Conservation (phyloP, 2,888 invertebrate species). For the Nasonia oneida region DNA sequence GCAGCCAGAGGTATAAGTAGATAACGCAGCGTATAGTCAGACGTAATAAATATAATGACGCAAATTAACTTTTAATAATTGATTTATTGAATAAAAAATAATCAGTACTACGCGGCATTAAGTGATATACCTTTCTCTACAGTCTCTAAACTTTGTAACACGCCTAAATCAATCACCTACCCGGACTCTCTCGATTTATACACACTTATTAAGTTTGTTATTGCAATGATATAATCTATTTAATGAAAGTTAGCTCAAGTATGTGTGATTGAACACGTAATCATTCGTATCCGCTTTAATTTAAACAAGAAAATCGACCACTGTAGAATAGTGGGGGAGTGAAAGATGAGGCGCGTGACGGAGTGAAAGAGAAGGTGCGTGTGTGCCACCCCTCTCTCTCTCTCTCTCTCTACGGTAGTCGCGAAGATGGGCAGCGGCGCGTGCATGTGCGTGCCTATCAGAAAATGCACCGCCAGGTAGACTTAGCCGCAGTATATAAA, state of each 20-base stretch:
- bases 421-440: slow-evolving; percentile 64
- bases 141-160: too few species aligned
- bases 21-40: too few species aligned
- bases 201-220: too few species aligned
- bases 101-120: too few species aligned
- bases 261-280: background rate
- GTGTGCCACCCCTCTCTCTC: slow-evolving; percentile 49
- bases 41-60: too few species aligned
- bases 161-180: background rate
- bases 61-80: too few species aligned
- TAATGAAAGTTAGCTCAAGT: background rate
- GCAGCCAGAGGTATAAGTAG: too few species aligned
- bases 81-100: too few species aligned
- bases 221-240: background rate
- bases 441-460: slow-evolving; percentile 60
- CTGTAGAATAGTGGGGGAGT: slow-evolving; percentile 28
- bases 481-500: slow-evolving; percentile 73
- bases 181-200: too few species aligned
- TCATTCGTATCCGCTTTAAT: background rate
- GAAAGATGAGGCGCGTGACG: slow-evolving; percentile 23
- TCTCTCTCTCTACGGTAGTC: background rate
- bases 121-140: too few species aligned
- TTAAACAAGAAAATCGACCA: background rate
- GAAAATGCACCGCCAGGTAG: slow-evolving; percentile 63
- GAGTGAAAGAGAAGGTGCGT: background rate